These are phyloP conservation scores for Leptopterna dolabrata DNA, from an alignment of 2,888 invertebrate species.

Conservation along the genomic window DNA sequence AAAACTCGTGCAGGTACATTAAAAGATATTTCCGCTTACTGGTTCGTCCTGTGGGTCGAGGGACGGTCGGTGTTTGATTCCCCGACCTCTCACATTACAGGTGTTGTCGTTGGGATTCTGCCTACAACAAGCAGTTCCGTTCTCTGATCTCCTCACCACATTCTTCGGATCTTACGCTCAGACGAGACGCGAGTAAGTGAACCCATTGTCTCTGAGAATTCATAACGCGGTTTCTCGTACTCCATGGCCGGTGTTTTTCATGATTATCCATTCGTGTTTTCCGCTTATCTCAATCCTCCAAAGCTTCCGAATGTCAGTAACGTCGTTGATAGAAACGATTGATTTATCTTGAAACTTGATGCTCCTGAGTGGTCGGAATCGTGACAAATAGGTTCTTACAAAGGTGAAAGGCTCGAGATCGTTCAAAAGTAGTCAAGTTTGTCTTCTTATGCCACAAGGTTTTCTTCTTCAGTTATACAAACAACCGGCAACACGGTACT, in stretches of 20 bases:
- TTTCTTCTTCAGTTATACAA: too few species aligned
- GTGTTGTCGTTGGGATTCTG: not conserved
- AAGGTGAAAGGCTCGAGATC: too few species aligned
- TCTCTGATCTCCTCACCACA: not conserved
- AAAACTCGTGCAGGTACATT: not conserved
- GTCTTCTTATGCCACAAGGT: too few species aligned
- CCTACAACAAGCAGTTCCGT: not conserved
- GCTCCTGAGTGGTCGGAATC: too few species aligned
- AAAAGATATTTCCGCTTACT: not conserved
- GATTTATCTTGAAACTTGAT: too few species aligned
- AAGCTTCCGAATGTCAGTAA: too few species aligned
- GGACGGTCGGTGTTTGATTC: not conserved
- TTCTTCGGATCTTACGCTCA: not conserved
- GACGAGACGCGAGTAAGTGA: not conserved
- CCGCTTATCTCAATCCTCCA: too few species aligned
- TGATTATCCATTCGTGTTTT: too few species aligned
- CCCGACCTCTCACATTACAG: not conserved
- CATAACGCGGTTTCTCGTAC: not conserved
- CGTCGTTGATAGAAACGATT: too few species aligned
- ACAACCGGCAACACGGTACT: too few species aligned
- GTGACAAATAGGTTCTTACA: too few species aligned
- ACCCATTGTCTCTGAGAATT: not conserved
- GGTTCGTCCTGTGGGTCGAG: not conserved
- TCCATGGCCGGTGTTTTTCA: not conserved
- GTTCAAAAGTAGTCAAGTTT: too few species aligned